Percentiles rank a stretch among this genome's conserved stretches.
phyloP scores from a whole-genome alignment of 2,113 vertebrate genomes.

The Scytalopus superciliaris region DNA sequence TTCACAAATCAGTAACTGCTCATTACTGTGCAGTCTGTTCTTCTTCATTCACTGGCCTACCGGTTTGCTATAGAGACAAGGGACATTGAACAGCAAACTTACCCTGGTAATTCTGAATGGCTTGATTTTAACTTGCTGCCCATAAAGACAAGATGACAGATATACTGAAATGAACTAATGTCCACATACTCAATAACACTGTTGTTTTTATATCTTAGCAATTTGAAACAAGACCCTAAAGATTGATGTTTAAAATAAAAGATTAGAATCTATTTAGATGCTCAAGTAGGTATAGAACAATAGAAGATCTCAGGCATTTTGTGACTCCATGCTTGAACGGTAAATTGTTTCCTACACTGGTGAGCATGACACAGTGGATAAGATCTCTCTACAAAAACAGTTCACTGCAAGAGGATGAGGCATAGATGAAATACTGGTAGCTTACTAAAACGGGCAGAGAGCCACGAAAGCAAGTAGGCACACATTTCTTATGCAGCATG shows the following conservation, averaged over 20 bases:
- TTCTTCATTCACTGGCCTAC: not conserved
- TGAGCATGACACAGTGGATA: not conserved
- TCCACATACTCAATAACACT: not conserved
- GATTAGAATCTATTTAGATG: not conserved
- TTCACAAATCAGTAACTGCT: not conserved
- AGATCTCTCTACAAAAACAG: slow-evolving; percentile 11
- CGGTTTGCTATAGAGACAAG: not conserved
- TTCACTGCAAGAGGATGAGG: not conserved
- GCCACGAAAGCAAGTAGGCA: not conserved
- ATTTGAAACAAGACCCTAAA: not conserved
- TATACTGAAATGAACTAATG: not conserved
- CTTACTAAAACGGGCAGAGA: slow-evolving; percentile 16
- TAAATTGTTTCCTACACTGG: not conserved
- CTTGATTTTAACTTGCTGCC: not conserved
- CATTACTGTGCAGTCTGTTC: accelerated
- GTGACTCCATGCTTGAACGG: not conserved
- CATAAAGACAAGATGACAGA: not conserved
- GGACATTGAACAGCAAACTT: not conserved
- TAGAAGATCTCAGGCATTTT: not conserved
- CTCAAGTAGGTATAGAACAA: not conserved
- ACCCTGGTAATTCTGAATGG: not conserved
- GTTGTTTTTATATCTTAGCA: not conserved
- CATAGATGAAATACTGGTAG: not conserved
- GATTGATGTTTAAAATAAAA: not conserved
- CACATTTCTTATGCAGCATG: not conserved